Conservation (phyloP, 2,888 invertebrate genomes). For the Sclerodermus sp. region DNA sequence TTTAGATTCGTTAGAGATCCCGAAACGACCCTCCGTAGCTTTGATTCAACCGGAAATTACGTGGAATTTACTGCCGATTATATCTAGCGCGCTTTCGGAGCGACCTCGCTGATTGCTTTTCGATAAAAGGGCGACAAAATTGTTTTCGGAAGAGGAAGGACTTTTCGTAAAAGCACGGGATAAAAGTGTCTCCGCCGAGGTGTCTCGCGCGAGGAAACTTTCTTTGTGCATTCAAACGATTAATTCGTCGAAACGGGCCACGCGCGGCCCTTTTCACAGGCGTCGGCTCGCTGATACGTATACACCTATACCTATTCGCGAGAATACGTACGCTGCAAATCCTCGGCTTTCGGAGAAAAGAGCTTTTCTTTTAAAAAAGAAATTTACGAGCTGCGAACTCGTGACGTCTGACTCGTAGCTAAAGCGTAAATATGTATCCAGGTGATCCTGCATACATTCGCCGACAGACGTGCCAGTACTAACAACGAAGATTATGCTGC, state of each 20-base stretch:
- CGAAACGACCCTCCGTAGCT: conserved; percentile 15
- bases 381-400: too few relatives aligned
- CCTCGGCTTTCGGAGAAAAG: too few relatives aligned
- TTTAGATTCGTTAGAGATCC: conserved; percentile 3
- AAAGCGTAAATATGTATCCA: too few relatives aligned
- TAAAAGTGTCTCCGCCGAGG: conserved; percentile 9
- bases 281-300: too few relatives aligned
- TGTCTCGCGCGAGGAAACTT: conserved; percentile 11
- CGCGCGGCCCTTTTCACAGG: too few relatives aligned
- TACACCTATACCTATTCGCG: too few relatives aligned
- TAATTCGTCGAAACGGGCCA: conserved; percentile 19
- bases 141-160: conserved; percentile 23
- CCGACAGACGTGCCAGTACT: too few relatives aligned
- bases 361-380: too few relatives aligned
- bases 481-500: too few relatives aligned
- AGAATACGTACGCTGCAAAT: too few relatives aligned
- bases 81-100: conserved; percentile 28
- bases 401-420: too few relatives aligned
- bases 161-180: conserved; percentile 15
- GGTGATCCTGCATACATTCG: too few relatives aligned
- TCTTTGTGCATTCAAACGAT: conserved; percentile 17
- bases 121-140: conserved; percentile 32
- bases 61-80: conserved; percentile 42
- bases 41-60: conserved; percentile 39
- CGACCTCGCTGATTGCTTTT: conserved; percentile 32